Evolutionary conservation across 2,113 vertebrate genomes (phyloP), one percentile per base, ranked within the genome.

Genomic region (Osmerus mordax): DNA sequence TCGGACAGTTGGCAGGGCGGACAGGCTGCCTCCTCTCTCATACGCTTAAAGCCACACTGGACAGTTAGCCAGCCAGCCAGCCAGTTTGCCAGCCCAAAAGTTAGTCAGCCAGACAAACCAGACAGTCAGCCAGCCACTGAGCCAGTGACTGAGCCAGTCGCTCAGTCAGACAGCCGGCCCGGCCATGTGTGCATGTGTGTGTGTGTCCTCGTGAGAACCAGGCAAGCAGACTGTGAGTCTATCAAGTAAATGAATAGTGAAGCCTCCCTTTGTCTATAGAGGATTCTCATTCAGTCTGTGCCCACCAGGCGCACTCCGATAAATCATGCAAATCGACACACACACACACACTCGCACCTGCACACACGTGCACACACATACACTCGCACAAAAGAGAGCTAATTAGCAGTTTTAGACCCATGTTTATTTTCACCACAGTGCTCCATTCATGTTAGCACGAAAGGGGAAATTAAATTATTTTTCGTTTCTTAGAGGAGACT

Each of bases 221-320:
- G 52, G 41, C 71, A 68, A 68, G 69, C 73, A 64, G 67, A 71
- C 79, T 70, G 75, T 64, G 77, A 54, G 16, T 77, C 75, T 67
- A 29, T 84, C 81, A 81, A 72, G 73, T 80, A 84, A 80, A 87
- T 85, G 77, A 76, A 78, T 83, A 75, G 65, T 78, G 79, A 84
- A 77, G 82, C 68, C 36, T 62, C 16, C 19, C 36, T 70, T 76
- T 87, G 71, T 87, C 80, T 62, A 72, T 74, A 75, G 79, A 74
- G 25, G 67, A 55, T 65, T 73, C 77, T 83, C 80, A 84, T 83
- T 83, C 72, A 69, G 71, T 83, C 80, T 75, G 67, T 76, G 53
- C 54, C 72, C 68, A 69, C 69, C 36, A 65, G 78, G 70, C 77
- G 53, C 70, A 62, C 71, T 52, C 70, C 64, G 76, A 85, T 84